Evolutionary conservation across 2,113 vertebrate species (phyloP).

Genomic region (Otolemur garnettii): DNA sequence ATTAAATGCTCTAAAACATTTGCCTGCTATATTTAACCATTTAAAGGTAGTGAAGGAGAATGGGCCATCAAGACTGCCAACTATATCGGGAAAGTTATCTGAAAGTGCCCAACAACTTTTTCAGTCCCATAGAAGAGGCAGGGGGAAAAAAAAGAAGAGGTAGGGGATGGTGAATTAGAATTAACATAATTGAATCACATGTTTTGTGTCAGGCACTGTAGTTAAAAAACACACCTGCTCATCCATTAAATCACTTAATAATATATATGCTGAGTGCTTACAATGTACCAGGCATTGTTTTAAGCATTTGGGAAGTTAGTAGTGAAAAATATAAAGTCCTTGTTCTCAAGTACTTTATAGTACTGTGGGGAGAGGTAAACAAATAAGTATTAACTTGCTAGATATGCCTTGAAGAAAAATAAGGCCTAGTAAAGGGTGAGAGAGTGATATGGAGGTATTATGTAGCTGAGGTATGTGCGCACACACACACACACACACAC

Average conservation of each 20-base stretch:
- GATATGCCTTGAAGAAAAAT: constrained; percentile 42
- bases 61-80: not conserved
- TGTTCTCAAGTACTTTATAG: constrained; percentile 41
- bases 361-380: not conserved
- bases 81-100: not conserved
- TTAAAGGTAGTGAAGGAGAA: constrained; percentile 42
- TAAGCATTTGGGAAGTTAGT: not conserved
- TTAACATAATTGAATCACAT: not conserved
- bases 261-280: not conserved
- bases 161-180: not conserved
- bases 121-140: not conserved
- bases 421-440: not conserved
- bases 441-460: not conserved
- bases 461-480: not conserved
- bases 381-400: constrained; percentile 20
- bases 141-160: too few relatives aligned
- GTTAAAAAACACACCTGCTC: not conserved
- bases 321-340: constrained; percentile 34
- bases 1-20: constrained; percentile 37
- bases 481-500: not conserved
- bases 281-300: constrained; percentile 40
- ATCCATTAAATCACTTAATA: constrained; percentile 31
- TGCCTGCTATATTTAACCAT: constrained; percentile 29
- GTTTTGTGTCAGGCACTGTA: not conserved
- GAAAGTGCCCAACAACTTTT: not conserved